Percentiles rank a stretch among this genome's conserved stretches.
These are phyloP conservation scores for Lottia scabra DNA, from an alignment of 2,888 invertebrate species.

Conservation along the genomic window DNA sequence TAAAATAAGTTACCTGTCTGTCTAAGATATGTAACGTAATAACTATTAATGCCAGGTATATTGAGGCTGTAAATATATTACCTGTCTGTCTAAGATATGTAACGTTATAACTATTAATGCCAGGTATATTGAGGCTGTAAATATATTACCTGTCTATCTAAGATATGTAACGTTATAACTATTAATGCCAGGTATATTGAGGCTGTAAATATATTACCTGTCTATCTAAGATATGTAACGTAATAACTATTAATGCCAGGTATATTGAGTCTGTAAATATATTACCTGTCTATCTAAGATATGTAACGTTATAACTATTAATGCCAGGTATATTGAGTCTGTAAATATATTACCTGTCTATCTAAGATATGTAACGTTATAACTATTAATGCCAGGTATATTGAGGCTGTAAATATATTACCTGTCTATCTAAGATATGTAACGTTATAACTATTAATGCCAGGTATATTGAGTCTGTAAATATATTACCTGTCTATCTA, in stretches of 20 bases:
- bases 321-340: constrained; percentile 76
- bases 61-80: constrained; percentile 63
- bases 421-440: constrained; percentile 88
- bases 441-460: constrained; percentile 81
- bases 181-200: constrained; percentile 79
- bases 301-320: constrained; percentile 83
- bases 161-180: constrained; percentile 83
- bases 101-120: constrained; percentile 81
- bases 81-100: constrained; percentile 88
- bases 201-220: constrained; percentile 72
- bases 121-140: constrained; percentile 74
- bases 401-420: constrained; percentile 63
- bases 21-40: constrained; percentile 88
- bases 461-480: constrained; percentile 74
- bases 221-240: constrained; percentile 87
- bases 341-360: constrained; percentile 75
- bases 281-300: constrained; percentile 84
- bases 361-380: constrained; percentile 88
- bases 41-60: constrained; percentile 80
- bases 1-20: constrained; percentile 75
- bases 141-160: constrained; percentile 81
- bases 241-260: constrained; percentile 79
- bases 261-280: constrained; percentile 71
- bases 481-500: constrained; percentile 81
- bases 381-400: constrained; percentile 80